Evolutionary conservation across 2,113 vertebrate genomes (phyloP).

Genomic region (Microcebus tavaratra): DNA sequence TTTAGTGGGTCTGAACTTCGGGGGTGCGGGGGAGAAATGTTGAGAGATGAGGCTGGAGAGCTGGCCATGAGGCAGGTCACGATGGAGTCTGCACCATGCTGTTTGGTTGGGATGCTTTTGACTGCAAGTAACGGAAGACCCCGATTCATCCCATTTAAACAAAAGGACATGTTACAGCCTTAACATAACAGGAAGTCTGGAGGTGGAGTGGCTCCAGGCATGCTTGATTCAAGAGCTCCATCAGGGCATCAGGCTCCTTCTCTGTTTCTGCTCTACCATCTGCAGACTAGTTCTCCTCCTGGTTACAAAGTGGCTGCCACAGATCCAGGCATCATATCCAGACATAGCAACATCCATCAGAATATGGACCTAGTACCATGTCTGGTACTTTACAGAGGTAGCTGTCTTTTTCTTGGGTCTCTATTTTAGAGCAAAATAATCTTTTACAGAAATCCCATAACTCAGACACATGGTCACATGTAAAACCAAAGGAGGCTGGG

Average conservation of each 20-base stretch:
- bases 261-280: neutral
- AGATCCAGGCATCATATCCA: neutral
- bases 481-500: neutral
- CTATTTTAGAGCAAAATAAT: neutral
- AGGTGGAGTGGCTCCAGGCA: neutral
- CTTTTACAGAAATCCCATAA: neutral
- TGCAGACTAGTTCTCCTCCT: neutral
- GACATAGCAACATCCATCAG: neutral
- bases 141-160: neutral
- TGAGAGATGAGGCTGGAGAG: neutral
- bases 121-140: neutral
- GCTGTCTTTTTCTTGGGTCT: neutral
- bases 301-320: neutral
- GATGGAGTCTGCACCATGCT: neutral
- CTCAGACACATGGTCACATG: neutral
- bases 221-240: neutral
- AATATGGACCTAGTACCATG: neutral
- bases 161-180: neutral
- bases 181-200: neutral
- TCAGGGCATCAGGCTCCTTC: neutral
- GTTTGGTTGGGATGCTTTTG: neutral
- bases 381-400: neutral
- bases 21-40: neutral
- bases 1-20: neutral
- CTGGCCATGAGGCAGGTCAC: neutral